Evolutionary conservation across 2,113 vertebrate species (phyloP), one percentile per base, ranked within the genome.

Genomic region (Colius striatus): DNA sequence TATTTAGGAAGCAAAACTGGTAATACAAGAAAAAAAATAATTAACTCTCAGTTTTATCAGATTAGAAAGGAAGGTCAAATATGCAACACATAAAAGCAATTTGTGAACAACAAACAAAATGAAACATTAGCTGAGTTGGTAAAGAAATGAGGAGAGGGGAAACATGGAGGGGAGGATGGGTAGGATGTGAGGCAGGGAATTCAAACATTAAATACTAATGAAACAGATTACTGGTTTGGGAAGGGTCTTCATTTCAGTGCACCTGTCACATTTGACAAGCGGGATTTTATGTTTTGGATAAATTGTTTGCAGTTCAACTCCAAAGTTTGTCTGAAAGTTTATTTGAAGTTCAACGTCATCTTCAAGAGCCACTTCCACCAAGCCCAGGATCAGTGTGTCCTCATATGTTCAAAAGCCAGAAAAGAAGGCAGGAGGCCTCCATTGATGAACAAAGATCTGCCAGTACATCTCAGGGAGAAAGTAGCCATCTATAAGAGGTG

Each of bases 141-240:
- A 38, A 85, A 88, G 18, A 90, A 51, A 34, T 30, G 6, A 5
- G 3, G 16, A n/a, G 9, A 20, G 13, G 16, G 8, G 2, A n/a
- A n/a, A n/a, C n/a, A n/a, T n/a, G n/a, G n/a, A n/a, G n/a, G n/a
- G n/a, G n/a, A n/a, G n/a, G n/a, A n/a, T n/a, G n/a, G n/a, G n/a
- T n/a, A n/a, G n/a, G n/a, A n/a, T n/a, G n/a, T n/a, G n/a, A n/a
- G n/a, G n/a, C n/a, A n/a, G n/a, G 12, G 5, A 55, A 72, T 60
- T 11, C 6, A 83, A 58, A 30, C 2, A 13, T 32, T 66, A 70
- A 86, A 30, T 67, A 45, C 38, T 9, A 23, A 3, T 27, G 1
- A 23, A 60, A 36, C 2, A 34, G 8, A 0, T 29, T 72, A 7
- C 25, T 29, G 36, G 32, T 12, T 2, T 86, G 3, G 11, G 2